Conservation (phyloP, 2,113 vertebrate species). For the Amblyornis subalaris region DNA sequence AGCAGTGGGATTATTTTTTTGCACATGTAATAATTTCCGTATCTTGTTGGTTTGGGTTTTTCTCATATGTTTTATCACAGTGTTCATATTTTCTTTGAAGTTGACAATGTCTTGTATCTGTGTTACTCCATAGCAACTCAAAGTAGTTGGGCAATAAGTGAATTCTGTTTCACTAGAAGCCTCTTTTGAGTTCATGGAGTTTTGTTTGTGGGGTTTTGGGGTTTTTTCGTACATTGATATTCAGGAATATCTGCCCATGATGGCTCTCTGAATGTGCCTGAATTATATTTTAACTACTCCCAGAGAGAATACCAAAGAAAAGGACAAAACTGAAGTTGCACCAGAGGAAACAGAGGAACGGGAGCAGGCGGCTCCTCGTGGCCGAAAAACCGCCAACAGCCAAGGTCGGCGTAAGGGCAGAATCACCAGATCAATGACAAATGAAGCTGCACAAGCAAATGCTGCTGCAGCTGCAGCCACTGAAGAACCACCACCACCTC, state of each 20-base stretch:
- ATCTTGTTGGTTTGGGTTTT: not conserved
- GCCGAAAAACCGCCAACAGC: slow-evolving; percentile 96
- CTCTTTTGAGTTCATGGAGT: not conserved
- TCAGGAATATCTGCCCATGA: not conserved
- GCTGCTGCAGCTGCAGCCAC: slow-evolving; percentile 77
- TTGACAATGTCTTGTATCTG: not conserved
- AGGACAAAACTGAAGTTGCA: slow-evolving; percentile 88
- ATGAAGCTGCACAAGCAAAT: slow-evolving; percentile 87
- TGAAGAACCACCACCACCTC: slow-evolving; percentile 81
- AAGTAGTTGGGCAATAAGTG: not conserved
- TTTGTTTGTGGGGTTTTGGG: not conserved
- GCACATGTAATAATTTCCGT: not conserved
- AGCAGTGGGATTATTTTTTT: not conserved
- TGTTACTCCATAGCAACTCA: not conserved
- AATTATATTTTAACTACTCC: not conserved
- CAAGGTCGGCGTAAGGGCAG: slow-evolving; percentile 94
- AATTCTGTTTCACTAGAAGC: not conserved
- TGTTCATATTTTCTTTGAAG: not conserved
- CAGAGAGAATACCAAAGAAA: slow-evolving; percentile 95
- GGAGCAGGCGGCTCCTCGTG: slow-evolving; percentile 88
- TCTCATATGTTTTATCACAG: not conserved
- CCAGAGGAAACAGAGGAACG: slow-evolving; percentile 92
- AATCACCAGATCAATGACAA: slow-evolving; percentile 98
- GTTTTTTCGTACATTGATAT: not conserved
- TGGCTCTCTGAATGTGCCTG: not conserved